A percentile compares a stretch with the other conserved stretches of the same genome.
phyloP scores from a whole-genome alignment of 2,113 vertebrate species.

The Pongo pygmaeus region DNA sequence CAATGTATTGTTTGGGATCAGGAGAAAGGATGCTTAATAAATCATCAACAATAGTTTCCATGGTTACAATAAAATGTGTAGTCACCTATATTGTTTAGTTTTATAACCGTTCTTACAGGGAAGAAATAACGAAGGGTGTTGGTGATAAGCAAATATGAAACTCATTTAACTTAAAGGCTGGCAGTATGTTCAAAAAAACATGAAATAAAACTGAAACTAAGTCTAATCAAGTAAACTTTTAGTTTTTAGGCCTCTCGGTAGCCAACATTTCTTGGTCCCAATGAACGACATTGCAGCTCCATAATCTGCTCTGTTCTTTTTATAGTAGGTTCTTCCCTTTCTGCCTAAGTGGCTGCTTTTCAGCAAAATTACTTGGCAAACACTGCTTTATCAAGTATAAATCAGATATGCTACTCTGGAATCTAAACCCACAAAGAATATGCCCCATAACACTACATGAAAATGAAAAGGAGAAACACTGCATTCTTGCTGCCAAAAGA shows the following conservation, averaged over 20 bases:
- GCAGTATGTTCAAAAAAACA: background rate
- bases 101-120: slow-evolving; percentile 81
- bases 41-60: slow-evolving; percentile 89
- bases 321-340: slow-evolving; percentile 71
- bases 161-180: slow-evolving; percentile 52
- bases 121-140: slow-evolving; percentile 68
- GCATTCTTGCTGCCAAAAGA: slow-evolving; percentile 55
- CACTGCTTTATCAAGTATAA: slow-evolving; percentile 73
- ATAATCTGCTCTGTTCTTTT: slow-evolving; percentile 66
- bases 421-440: slow-evolving; percentile 74
- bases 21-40: slow-evolving; percentile 88
- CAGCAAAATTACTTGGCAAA: slow-evolving; percentile 69
- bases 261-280: slow-evolving; percentile 73
- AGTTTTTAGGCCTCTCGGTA: slow-evolving; percentile 66
- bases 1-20: slow-evolving; percentile 77
- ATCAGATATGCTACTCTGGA: slow-evolving; percentile 72
- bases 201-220: slow-evolving; percentile 64
- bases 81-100: slow-evolving; percentile 89
- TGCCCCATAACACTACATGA: slow-evolving; percentile 57
- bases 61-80: slow-evolving; percentile 84
- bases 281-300: slow-evolving; percentile 15
- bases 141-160: background rate
- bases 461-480: slow-evolving; percentile 76
- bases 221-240: slow-evolving; percentile 41
- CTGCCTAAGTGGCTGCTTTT: slow-evolving; percentile 67